Evolutionary conservation across 2,797 vertebrate genomes (phyloP).

Genomic region (Lepidocolaptes lacrymiger): DNA sequence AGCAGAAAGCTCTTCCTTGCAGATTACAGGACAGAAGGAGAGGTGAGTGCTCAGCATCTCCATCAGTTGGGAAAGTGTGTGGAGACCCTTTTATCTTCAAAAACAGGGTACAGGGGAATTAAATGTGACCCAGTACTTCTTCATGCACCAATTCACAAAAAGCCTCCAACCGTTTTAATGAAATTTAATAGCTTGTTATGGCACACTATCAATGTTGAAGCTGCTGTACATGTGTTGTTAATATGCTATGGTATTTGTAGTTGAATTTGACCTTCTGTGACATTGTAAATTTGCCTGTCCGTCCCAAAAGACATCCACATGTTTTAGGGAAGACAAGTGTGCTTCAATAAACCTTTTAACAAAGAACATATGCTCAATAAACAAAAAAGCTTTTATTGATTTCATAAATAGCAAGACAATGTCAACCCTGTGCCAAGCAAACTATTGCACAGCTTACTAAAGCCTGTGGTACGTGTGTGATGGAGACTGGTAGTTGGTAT

Average conservation of each 20-base stretch:
- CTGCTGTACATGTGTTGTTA: slow-evolving; percentile 38
- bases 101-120: background rate
- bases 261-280: slow-evolving; percentile 2
- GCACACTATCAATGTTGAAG: background rate
- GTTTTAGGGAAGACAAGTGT: slow-evolving; percentile 13
- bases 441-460: background rate
- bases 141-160: background rate
- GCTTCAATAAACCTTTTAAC: slow-evolving; percentile 58
- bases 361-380: slow-evolving; percentile 26
- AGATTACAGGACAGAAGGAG: background rate
- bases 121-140: background rate
- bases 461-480: background rate
- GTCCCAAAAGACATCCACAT: slow-evolving; percentile 1
- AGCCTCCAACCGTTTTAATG: background rate
- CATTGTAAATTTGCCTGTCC: slow-evolving; percentile 7
- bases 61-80: background rate
- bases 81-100: background rate
- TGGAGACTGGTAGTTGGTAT: background rate
- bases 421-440: slow-evolving; percentile 21
- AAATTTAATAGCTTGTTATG: background rate
- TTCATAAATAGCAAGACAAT: slow-evolving; percentile 54
- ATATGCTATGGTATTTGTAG: slow-evolving; percentile 20
- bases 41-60: background rate
- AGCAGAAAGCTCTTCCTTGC: background rate
- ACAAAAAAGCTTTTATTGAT: slow-evolving; percentile 51